Base-by-base conservation (phyloP, 1,140 invertebrate genomes). In the Lordiphosa clarofinis region DNA sequence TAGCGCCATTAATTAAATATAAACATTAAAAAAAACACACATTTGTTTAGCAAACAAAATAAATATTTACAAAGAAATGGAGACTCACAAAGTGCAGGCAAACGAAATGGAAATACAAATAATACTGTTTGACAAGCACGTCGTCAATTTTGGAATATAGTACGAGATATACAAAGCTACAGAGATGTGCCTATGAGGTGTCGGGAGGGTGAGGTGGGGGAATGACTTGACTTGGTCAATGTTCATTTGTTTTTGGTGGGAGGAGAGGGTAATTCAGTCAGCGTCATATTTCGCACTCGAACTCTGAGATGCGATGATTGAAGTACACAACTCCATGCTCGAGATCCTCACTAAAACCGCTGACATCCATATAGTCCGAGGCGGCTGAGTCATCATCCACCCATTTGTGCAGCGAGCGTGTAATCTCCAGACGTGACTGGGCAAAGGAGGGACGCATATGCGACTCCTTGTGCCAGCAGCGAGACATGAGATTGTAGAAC, bases 391-490 rank as follows among this genome's bases (percentile, higher is more conserved):
- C 91, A 61, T 94, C 93, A 61, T 94, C 93, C 35, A 87, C 79
- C 88, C 87, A 89, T 47, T 89, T 88, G 59, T 82, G 81, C 42
- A 89, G 62, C 31, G 86, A 82, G 33, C 79, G 68, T 0, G 92
- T 93, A 21, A 96, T 91, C 68, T 94, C 93, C 21, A 92, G 89
- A 60, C 94, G 93, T 1, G 95, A 90, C 4, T 92, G 90, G 1
- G 92, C 91, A 78, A 96, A 95, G 62, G 92, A 91, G 0, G 94
- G 94, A 57, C 95, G 89, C 69, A 94, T 91, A n/a, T 91, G 90
- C 0, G 94, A 93, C 76, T 95, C 94, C 9, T 93, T 92, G 67
- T 93, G 91, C 94, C 94, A 95, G 88, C 94, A 95, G 38, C 92
- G 90, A 33, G 92, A 91, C 91, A 95, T 94, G 40, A 95, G 91